Conservation (phyloP, 2,113 vertebrate species). For the Brienomyrus brachyistius region DNA sequence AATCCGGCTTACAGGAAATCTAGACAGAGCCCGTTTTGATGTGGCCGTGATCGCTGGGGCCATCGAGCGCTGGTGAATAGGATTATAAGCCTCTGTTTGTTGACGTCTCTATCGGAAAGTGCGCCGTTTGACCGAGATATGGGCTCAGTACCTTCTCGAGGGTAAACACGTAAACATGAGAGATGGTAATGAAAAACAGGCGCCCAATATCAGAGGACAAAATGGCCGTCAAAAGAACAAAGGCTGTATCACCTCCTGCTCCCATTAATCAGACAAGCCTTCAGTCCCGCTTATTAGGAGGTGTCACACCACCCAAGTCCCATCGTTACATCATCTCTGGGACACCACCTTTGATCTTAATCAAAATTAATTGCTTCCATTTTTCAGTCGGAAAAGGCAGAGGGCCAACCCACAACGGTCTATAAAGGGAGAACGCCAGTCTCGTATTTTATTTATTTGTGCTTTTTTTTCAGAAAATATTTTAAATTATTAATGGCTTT, state of each 20-base stretch:
- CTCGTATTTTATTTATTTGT: not conserved
- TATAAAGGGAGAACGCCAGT: not conserved
- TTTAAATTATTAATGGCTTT: not conserved
- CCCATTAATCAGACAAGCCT: constrained; percentile 53
- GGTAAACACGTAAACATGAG: not conserved
- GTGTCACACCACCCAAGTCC: constrained; percentile 47
- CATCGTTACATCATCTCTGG: constrained; percentile 57
- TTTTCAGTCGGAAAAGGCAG: constrained; percentile 48
- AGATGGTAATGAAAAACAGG: not conserved
- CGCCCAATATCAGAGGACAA: not conserved
- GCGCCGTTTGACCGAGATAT: not conserved
- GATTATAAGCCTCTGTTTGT: not conserved
- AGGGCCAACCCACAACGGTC: constrained; percentile 28
- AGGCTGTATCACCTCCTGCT: not conserved
- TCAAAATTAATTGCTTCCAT: constrained; percentile 59
- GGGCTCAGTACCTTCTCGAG: not conserved
- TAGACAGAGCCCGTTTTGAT: not conserved
- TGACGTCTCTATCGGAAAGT: not conserved
- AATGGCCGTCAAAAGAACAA: not conserved
- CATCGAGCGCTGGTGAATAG: not conserved
- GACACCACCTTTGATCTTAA: constrained; percentile 63
- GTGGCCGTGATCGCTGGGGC: not conserved
- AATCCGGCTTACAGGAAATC: constrained; percentile 4
- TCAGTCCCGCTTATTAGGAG: constrained; percentile 51
- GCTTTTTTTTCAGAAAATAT: not conserved